Percentiles rank a stretch among this genome's conserved stretches.
phyloP scores from a whole-genome alignment of 2,888 invertebrate species.

The Cremastinae sp. region DNA sequence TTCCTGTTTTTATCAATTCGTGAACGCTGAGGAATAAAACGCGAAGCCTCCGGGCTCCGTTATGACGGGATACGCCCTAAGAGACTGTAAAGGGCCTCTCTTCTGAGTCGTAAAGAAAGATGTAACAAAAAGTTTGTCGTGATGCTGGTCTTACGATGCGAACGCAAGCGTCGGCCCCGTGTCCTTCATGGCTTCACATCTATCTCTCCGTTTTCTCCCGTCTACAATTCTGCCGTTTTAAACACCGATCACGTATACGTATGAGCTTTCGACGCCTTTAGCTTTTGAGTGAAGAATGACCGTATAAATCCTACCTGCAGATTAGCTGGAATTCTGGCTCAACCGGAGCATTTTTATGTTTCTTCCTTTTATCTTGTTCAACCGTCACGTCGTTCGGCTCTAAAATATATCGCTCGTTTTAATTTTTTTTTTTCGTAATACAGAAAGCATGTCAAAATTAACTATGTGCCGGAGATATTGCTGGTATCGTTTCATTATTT shows the following conservation, averaged over 20 bases:
- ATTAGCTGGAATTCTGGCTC: slow-evolving; percentile 63
- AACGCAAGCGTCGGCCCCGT: slow-evolving; percentile 2
- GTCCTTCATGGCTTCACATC: slow-evolving; percentile 30
- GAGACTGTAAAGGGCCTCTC: too few relatives aligned
- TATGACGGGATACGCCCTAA: too few relatives aligned
- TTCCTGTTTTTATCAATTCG: too few relatives aligned
- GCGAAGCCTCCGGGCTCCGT: too few relatives aligned
- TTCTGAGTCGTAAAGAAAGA: slow-evolving; percentile 19
- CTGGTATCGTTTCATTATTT: too few relatives aligned
- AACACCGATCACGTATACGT: slow-evolving; percentile 69
- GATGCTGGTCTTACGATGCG: slow-evolving; percentile 37
- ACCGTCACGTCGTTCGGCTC: neutral
- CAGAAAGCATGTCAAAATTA: neutral
- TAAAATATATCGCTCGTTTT: neutral
- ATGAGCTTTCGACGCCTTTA: slow-evolving; percentile 54
- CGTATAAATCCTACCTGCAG: slow-evolving; percentile 68
- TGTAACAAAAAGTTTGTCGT: slow-evolving; percentile 35
- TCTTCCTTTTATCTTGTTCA: slow-evolving; percentile 22
- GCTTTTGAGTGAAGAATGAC: slow-evolving; percentile 60
- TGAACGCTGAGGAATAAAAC: too few relatives aligned
- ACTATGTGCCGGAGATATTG: neutral
- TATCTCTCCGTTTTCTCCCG: slow-evolving; percentile 19
- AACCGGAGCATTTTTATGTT: slow-evolving; percentile 62
- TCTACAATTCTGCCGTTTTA: slow-evolving; percentile 57
- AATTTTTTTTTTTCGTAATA: neutral